Base-by-base conservation (phyloP, 2,888 invertebrate genomes). In the Epistrophella euchroma region DNA sequence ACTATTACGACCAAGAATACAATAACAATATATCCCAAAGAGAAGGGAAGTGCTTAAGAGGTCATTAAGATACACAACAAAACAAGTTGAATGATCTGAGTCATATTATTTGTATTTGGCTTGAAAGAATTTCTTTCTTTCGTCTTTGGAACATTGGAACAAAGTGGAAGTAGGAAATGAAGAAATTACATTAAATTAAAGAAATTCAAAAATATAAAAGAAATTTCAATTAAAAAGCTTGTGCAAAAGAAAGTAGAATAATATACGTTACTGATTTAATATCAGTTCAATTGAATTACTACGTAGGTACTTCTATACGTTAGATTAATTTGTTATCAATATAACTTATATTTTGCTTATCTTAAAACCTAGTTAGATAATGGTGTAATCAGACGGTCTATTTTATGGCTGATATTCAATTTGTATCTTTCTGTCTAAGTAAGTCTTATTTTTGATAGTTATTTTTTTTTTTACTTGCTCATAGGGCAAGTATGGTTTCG, bases 1-100 rank as follows among this genome's bases (percentile, higher is more conserved):
- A 77, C 66, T 40, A 73, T 60, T 9, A 50, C 43, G 2, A 58
- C 47, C 13, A 52, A 60, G 15, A 64, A 52, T n/a, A n/a, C 15
- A 68, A 47, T 55, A 58, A 60, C 10, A 60, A 22, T 37, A 77
- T 82, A 77, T 43, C 64, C 78, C 50, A 74, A 79, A 79, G 74
- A 74, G 79, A 84, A 84, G 83, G 79, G 83, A 79, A 84, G 74
- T 79, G 70, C 79, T 84, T 79, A 79, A 79, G 83, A 84, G 78
- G 83, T 84, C 83, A 84, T 79, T 74, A 74, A 79, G 83, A 84
- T 84, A 84, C 28, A 72, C 64, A 4, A 25, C 2, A 83, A 74
- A 74, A 62, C 83, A 79, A 79, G 74, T 70, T 79, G 83, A 84
- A 74, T 66, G 64, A 74, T 79, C 79, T 84, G 83, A 78, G 74